Evolutionary conservation across 1,140 invertebrate species (phyloP).

Genomic region (Drosophila hydei): DNA sequence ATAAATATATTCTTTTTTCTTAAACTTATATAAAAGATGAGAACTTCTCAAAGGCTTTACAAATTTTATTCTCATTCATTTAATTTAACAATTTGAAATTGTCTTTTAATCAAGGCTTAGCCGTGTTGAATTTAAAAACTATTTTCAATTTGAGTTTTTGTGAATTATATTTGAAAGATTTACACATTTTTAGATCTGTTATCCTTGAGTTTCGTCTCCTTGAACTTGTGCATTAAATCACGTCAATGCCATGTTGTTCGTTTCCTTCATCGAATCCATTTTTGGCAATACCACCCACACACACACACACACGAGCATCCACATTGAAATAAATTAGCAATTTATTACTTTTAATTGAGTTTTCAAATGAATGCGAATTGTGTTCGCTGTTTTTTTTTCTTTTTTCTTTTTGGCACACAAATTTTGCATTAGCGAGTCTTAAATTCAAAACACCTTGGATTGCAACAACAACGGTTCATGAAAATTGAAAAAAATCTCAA

Average conservation of each 20-base stretch:
- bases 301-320: slow-evolving; percentile 2
- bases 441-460: slow-evolving; percentile 31
- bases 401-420: slow-evolving; percentile 43
- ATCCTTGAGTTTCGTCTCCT: slow-evolving; percentile 16
- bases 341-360: slow-evolving; percentile 77
- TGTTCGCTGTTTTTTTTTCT: slow-evolving; percentile 31
- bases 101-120: too few relatives aligned
- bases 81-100: too few relatives aligned
- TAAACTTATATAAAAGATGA: too few relatives aligned
- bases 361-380: slow-evolving; percentile 33
- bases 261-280: slow-evolving; percentile 5
- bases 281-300: background rate
- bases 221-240: slow-evolving; percentile 50
- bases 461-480: slow-evolving; percentile 25
- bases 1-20: too few relatives aligned
- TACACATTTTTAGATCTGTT: background rate
- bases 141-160: too few relatives aligned
- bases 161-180: too few relatives aligned
- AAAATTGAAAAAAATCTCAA: slow-evolving; percentile 36
- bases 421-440: slow-evolving; percentile 33
- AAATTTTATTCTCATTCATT: too few relatives aligned
- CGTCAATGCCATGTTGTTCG: background rate
- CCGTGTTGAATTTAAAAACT: too few relatives aligned
- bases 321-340: slow-evolving; percentile 31
- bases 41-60: too few relatives aligned